A percentile compares a stretch with the other conserved stretches of the same genome.
phyloP scores from a whole-genome alignment of 2,888 invertebrate species.

The Drosophila mimetica region DNA sequence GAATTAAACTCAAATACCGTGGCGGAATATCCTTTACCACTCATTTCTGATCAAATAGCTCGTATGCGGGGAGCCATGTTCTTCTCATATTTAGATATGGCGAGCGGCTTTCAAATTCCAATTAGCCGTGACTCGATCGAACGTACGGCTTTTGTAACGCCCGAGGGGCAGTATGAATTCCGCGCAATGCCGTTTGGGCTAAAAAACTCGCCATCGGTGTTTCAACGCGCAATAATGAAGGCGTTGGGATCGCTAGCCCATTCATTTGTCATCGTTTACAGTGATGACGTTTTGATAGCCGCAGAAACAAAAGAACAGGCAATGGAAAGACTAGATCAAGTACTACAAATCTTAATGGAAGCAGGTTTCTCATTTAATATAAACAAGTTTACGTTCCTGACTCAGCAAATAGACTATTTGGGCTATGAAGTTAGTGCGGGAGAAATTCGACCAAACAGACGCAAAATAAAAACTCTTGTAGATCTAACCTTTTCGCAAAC shows the following conservation, averaged over 20 bases:
- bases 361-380: background rate
- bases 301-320: conserved; percentile 1
- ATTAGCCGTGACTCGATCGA: too few relatives aligned
- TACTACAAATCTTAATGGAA: too few relatives aligned
- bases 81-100: too few relatives aligned
- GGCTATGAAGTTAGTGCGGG: conserved; percentile 2
- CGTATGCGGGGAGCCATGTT: too few relatives aligned
- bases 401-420: background rate
- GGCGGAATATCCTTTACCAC: too few relatives aligned
- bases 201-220: background rate
- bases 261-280: background rate
- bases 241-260: background rate
- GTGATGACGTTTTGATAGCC: background rate
- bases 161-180: background rate
- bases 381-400: background rate
- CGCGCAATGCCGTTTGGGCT: background rate
- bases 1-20: too few relatives aligned
- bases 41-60: too few relatives aligned
- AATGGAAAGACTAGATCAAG: too few relatives aligned
- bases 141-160: too few relatives aligned
- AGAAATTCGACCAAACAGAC: background rate
- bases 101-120: too few relatives aligned
- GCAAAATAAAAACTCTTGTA: background rate
- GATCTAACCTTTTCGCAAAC: background rate
- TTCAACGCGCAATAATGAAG: background rate